Conservation (phyloP, 2,888 invertebrate genomes). For the Meiosimyza platycephala region DNA sequence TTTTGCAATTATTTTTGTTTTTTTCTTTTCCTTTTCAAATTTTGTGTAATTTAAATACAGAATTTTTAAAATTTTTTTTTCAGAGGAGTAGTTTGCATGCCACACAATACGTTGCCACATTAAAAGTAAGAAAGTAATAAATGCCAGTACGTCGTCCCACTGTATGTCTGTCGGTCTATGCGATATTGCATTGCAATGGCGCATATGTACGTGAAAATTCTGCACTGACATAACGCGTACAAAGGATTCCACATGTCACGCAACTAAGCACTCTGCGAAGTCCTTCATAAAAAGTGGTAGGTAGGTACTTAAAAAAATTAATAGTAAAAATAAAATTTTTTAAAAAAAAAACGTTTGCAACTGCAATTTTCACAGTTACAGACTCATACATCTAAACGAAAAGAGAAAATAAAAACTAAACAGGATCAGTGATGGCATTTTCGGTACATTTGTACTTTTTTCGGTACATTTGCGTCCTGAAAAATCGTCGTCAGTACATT, state of each 20-base stretch:
- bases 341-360: background rate
- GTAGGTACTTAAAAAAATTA: background rate
- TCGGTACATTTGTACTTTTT: too few species aligned
- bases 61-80: background rate
- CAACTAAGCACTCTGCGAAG: constrained; percentile 31
- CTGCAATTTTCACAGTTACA: constrained; percentile 1
- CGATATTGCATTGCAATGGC: constrained; percentile 35
- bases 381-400: background rate
- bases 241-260: constrained; percentile 46
- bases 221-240: constrained; percentile 17
- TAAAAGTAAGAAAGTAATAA: constrained; percentile 60
- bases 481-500: too few species aligned
- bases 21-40: background rate
- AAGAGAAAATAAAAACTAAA: background rate
- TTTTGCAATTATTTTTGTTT: constrained; percentile 10
- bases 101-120: constrained; percentile 58
- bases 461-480: too few species aligned
- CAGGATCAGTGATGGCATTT: too few species aligned
- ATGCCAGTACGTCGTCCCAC: constrained; percentile 55
- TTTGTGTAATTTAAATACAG: background rate
- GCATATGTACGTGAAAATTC: constrained; percentile 55
- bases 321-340: constrained; percentile 5
- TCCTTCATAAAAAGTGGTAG: background rate
- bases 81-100: constrained; percentile 55
- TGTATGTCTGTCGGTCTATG: constrained; percentile 15